Evolutionary conservation across 2,888 invertebrate species (phyloP).

Genomic region (Leptopilina myrica): DNA sequence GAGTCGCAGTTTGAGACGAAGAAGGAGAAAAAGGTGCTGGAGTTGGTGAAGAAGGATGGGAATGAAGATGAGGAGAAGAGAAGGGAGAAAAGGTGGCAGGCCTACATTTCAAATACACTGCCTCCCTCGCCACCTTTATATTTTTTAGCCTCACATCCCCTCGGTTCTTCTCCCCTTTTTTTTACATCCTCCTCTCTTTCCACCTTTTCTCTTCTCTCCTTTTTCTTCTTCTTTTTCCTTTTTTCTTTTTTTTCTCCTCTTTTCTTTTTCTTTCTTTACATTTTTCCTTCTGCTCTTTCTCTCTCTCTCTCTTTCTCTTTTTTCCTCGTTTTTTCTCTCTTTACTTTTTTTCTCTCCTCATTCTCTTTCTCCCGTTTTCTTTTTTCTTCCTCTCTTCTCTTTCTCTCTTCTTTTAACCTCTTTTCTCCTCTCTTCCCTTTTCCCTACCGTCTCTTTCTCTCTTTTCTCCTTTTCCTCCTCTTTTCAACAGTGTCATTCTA

Average conservation of each 20-base stretch:
- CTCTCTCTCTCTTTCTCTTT: too few relatives aligned
- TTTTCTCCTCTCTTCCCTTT: too few relatives aligned
- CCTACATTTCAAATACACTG: slow-evolving; percentile 61
- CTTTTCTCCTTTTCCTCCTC: slow-evolving; percentile 8
- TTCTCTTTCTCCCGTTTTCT: background rate
- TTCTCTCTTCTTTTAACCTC: too few relatives aligned
- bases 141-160: slow-evolving; percentile 50
- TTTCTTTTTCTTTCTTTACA: too few relatives aligned
- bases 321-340: too few relatives aligned
- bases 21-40: slow-evolving; percentile 46
- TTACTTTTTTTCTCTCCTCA: too few relatives aligned
- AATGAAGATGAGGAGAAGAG: slow-evolving; percentile 43
- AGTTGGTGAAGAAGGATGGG: slow-evolving; percentile 45
- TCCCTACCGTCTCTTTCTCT: too few relatives aligned
- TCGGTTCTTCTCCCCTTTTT: slow-evolving; percentile 39
- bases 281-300: too few relatives aligned
- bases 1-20: slow-evolving; percentile 53
- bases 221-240: background rate
- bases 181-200: slow-evolving; percentile 40
- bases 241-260: too few relatives aligned
- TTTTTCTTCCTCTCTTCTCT: background rate
- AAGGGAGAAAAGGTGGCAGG: slow-evolving; percentile 53
- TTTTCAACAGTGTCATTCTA: slow-evolving; percentile 39
- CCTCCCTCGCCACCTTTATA: slow-evolving; percentile 49
- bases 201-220: slow-evolving; percentile 24